Evolutionary conservation across 2,113 vertebrate species (phyloP), one percentile per base, ranked within the genome.

Genomic region (Bubo bubo): DNA sequence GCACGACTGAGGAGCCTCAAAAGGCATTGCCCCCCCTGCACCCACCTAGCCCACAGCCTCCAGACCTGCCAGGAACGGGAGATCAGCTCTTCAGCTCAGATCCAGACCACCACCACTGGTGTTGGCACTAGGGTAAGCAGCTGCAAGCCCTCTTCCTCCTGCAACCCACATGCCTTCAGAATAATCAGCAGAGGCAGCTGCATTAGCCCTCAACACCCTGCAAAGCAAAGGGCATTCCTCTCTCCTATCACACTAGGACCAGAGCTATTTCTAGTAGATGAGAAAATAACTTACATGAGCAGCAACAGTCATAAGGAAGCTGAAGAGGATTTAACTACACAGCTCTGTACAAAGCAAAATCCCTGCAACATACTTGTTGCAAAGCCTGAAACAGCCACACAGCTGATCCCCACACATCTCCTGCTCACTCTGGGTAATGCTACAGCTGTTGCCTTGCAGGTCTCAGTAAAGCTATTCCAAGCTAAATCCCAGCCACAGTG

Each of bases 321-420:
- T 73, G 67, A 89, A 71, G 68, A 82, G 83, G 88, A 92, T 95
- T 95, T 95, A 84, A 70, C 75, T 32, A 43, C 59, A 90, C 18
- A 32, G 72, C 76, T 94, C 72, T 56, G 70, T 53, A 55, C 79
- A 67, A 76, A 86, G 83, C 75, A 75, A 92, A 95, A 95, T 88
- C 93, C 67, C 86, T 41, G 63, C 75, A 64, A 93, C 35, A 15
- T 5, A 20, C 67, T 88, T 59, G 6, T 66, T 2, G 7, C 52
- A 83, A 92, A 83, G 79, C 68, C 67, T 62, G 59, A 6, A 82
- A 53, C 19, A 88, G 79, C n/a, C 55, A 58, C 0, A 0, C 41
- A 66, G 88, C 72, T 80, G 79, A 95, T 89, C 89, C 91, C 27
- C 5, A 12, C 3, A 0, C 39, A 79, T 21, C 82, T 90, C 60